A percentile compares a stretch with the other conserved stretches of the same genome.
These are phyloP conservation scores for Sinopyrophorus schimmeli DNA, from an alignment of 2,888 invertebrate genomes.

Conservation along the genomic window DNA sequence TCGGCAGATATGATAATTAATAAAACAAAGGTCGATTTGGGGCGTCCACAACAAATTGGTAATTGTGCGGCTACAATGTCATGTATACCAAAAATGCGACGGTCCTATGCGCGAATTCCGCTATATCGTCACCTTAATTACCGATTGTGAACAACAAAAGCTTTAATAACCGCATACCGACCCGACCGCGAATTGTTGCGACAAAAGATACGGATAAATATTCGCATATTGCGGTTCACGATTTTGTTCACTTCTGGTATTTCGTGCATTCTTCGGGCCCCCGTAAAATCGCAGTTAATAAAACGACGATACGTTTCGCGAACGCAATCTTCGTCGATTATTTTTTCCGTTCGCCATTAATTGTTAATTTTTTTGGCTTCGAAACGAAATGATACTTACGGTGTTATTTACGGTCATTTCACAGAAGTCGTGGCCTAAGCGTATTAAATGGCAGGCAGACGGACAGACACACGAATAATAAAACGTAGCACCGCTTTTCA, in stretches of 20 bases:
- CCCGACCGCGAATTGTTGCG: constrained; percentile 29
- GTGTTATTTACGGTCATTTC: constrained; percentile 41
- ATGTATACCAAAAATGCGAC: constrained; percentile 40
- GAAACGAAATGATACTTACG: constrained; percentile 16
- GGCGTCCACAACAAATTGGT: constrained; percentile 26
- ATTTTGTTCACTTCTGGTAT: constrained; percentile 21
- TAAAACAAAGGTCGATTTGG: constrained; percentile 25
- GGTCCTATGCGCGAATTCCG: constrained; percentile 38
- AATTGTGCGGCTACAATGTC: constrained; percentile 25
- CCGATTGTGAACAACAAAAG: constrained; percentile 45
- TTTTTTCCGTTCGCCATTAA: no score
- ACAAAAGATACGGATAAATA: constrained; percentile 34
- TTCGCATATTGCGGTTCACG: constrained; percentile 21
- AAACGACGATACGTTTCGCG: no score
- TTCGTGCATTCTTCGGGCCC: no score
- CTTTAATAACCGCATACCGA: constrained; percentile 46
- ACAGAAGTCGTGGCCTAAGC: constrained; percentile 41
- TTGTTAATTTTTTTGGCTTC: constrained; percentile 1
- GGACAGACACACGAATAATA: constrained; percentile 45
- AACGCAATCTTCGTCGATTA: no score
- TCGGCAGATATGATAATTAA: constrained; percentile 28
- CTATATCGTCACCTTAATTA: constrained; percentile 44
- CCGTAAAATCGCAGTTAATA: no score
- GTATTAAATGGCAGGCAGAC: constrained; percentile 43
- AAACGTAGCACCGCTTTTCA: constrained; percentile 44